Conservation (phyloP, 2,888 invertebrate species). For the Chaitophorus viminalis region DNA sequence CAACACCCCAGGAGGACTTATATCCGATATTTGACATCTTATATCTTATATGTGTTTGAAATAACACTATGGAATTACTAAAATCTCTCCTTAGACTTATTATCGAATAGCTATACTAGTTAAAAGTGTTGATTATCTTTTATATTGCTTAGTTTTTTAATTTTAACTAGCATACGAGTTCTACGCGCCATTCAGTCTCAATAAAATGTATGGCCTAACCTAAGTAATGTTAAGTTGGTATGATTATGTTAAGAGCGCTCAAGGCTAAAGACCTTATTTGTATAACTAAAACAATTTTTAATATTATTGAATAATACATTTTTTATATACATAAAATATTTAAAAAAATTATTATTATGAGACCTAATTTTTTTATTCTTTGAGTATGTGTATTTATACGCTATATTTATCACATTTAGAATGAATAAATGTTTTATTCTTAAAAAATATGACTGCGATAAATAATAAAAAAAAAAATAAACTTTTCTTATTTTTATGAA, state of each 20-base stretch:
- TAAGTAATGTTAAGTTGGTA: background rate
- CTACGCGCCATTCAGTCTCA: slow-evolving; percentile 45
- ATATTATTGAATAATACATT: background rate
- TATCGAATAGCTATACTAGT: slow-evolving; percentile 39
- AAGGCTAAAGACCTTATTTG: slow-evolving; percentile 11
- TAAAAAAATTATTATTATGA: background rate
- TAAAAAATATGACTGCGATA: slow-evolving; percentile 21
- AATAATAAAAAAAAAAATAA: slow-evolving; percentile 37
- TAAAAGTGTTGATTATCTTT: slow-evolving; percentile 31
- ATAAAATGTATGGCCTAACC: slow-evolving; percentile 24
- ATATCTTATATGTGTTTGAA: slow-evolving; percentile 46
- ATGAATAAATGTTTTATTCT: background rate
- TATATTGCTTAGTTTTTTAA: slow-evolving; percentile 43
- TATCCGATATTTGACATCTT: slow-evolving; percentile 46
- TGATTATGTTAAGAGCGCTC: background rate
- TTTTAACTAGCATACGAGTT: slow-evolving; percentile 12
- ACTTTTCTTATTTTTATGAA: slow-evolving; percentile 45
- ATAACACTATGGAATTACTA: slow-evolving; percentile 31
- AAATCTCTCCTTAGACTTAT: slow-evolving; percentile 32
- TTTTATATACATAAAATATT: background rate
- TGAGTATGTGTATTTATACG: background rate
- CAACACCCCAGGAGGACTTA: slow-evolving; percentile 61
- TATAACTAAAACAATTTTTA: background rate
- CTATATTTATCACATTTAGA: slow-evolving; percentile 13
- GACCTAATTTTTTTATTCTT: background rate